Conservation (phyloP, 2,113 vertebrate species). For the Orientallactaga bullata region DNA sequence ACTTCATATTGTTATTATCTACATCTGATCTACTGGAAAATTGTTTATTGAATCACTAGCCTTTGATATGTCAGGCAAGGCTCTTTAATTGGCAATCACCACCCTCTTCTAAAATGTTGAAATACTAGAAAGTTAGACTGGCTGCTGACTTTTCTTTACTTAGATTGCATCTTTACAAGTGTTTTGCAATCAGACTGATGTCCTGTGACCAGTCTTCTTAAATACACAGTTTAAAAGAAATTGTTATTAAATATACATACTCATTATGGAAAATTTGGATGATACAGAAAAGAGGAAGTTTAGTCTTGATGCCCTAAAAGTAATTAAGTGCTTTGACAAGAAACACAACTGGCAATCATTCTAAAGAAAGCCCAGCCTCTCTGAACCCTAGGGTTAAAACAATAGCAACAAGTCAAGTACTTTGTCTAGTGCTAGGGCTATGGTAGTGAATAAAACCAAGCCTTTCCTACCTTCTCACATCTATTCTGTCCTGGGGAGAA, state of each 20-base stretch:
- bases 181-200: neutral
- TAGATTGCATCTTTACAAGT: neutral
- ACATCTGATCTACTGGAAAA: constrained; percentile 38
- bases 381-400: neutral
- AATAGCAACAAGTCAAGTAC: neutral
- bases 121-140: neutral
- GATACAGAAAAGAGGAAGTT: constrained; percentile 34
- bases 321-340: constrained; percentile 46
- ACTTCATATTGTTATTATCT: constrained; percentile 33
- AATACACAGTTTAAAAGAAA: constrained; percentile 19
- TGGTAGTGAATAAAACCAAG: neutral
- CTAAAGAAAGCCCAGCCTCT: neutral
- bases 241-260: constrained; percentile 31
- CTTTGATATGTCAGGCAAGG: neutral
- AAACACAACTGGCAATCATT: neutral
- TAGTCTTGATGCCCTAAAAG: neutral
- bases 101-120: neutral
- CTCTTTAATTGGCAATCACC: neutral
- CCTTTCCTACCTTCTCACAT: neutral
- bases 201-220: neutral
- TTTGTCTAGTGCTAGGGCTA: neutral
- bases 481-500: neutral
- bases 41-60: constrained; percentile 19
- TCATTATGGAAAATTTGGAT: constrained; percentile 20
- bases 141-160: constrained; percentile 39